Base-by-base conservation (phyloP, 2,113 vertebrate species). In the Baryphthengus martii region DNA sequence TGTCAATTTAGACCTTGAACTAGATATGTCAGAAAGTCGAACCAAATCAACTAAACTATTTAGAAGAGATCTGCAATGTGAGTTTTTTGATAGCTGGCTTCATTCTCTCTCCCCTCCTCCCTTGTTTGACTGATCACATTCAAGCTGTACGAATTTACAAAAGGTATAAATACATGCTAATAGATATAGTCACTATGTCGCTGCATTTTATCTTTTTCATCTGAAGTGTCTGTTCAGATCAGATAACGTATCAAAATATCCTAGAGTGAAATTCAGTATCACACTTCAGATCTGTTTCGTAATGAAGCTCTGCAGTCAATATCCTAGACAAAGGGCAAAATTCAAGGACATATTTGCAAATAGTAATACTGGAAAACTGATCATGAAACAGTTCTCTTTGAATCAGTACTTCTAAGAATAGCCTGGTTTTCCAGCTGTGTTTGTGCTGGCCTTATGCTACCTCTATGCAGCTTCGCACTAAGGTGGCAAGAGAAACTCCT, bases 11-110 rank as follows among this genome's bases (percentile, higher is more conserved):
- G 49, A 42, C 44, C 33, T 66, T 50, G 49, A 90, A 88, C 73
- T 91, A 82, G 87, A 93, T 89, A 67, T 95, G 79, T 95, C 84
- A 96, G 85, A 96, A 93, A 91, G 45, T 77, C 86, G 52, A 85
- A 95, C 85, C 42, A 58, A 79, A 49, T 42, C 52, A 90, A 92
- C 85, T 72, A 55, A 91, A 78, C 29, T 90, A 84, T 96, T 96
- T 92, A 77, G 52, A 90, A 94, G 84, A 96, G 39, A 86, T 81
- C 84, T 90, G 68, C 53, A 92, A 88, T 37, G 17, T 61, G 55
- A 28, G 11, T 50, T 91, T 83, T 95, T 88, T 93, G 88, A 75
- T 45, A 75, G 25, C 59, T 93, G 52, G 29, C 37, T 81, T 58
- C 37, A 52, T n/a, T 39, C 17, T 45, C 35, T 10, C 16, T 75